phyloP scores from a whole-genome alignment of 2,113 vertebrate species.

The Silurus glanis region DNA sequence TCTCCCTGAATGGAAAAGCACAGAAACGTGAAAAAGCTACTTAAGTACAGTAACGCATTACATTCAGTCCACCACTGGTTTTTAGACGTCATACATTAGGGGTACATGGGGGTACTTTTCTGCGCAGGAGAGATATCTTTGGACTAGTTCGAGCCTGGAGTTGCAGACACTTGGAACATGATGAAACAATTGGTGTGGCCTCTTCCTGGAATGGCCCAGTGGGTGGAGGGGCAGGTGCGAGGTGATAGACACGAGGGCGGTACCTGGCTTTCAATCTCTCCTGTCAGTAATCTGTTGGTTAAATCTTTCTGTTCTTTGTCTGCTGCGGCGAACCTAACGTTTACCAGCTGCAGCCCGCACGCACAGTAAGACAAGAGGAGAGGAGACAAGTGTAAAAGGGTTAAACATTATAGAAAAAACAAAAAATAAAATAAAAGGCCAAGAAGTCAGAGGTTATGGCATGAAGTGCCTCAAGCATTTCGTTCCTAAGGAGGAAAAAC shows the following conservation, averaged over 20 bases:
- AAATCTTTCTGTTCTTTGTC: slow-evolving; percentile 99
- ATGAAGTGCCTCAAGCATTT: slow-evolving; percentile 57
- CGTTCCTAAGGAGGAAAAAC: slow-evolving; percentile 51
- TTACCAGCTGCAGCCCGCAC: slow-evolving; percentile 88
- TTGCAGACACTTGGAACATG: neutral
- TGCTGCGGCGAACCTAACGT: slow-evolving; percentile 91
- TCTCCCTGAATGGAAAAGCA: too few relatives aligned
- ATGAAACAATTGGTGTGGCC: slow-evolving; percentile 34
- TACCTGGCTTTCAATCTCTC: slow-evolving; percentile 99
- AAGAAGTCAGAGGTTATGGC: slow-evolving; percentile 60
- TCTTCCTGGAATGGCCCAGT: slow-evolving; percentile 78
- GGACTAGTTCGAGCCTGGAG: neutral
- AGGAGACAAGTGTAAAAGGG: slow-evolving; percentile 50
- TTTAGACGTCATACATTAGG: neutral
- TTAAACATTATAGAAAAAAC: slow-evolving; percentile 18
- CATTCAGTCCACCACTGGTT: neutral
- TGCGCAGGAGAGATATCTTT: neutral
- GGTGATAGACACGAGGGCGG: slow-evolving; percentile 65
- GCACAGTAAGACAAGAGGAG: slow-evolving; percentile 33
- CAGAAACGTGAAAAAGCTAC: too few relatives aligned
- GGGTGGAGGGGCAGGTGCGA: slow-evolving; percentile 61
- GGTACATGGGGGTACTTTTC: neutral
- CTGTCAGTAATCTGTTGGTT: slow-evolving; percentile 99
- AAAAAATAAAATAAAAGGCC: neutral
- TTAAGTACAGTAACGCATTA: too few relatives aligned